Base-by-base conservation (phyloP, 92 coral and sea anemone species). In the Epizoanthus illoricatus region DNA sequence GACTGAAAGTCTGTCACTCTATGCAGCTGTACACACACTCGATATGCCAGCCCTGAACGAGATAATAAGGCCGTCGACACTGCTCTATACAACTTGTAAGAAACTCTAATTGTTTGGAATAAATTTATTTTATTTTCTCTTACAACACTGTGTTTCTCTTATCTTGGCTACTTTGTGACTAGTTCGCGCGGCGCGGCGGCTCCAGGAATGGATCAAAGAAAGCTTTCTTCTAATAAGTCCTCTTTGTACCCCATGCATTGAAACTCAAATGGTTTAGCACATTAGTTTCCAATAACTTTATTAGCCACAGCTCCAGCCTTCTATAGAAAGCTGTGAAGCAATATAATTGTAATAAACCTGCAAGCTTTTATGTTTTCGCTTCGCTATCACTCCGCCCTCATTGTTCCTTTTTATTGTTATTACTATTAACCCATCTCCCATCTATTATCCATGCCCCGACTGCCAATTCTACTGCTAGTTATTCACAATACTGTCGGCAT, bases 291-390 rank as follows among this genome's bases (percentile, higher is more conserved):
- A 81, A 74, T 79, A 74, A 57, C 71, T 52, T 61, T 81, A 85
- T 67, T 70, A 85, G 76, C 86, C 76, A 81, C 83, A 52, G 75
- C 76, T 65, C 54, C 24, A 58, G 86, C 43, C 71, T 73, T 84
- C 73, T 73, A 88, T 79, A 89, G 89, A 85, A 74, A 74, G 40
- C 65, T 57, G 87, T 69, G 86, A 80, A 75, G 84, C 76, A 85
- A 89, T 89, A 75, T 80, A 89, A 74, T 81, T 89, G 91, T 85
- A 89, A 89, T 89, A 81, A 89, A 85, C 75, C 84, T 42, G 69
- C 56, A 80, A 76, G 86, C 59, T 85, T 66, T 87, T 84, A 71
- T 73, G 65, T 84, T 58, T 41, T 54, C 65, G 83, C 81, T 80
- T 18, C 41, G 58, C 65, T 69, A 19, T 62, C 80, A 19, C 75